Conservation (phyloP, 2,888 invertebrate species). For the Pilophorus perplexus region DNA sequence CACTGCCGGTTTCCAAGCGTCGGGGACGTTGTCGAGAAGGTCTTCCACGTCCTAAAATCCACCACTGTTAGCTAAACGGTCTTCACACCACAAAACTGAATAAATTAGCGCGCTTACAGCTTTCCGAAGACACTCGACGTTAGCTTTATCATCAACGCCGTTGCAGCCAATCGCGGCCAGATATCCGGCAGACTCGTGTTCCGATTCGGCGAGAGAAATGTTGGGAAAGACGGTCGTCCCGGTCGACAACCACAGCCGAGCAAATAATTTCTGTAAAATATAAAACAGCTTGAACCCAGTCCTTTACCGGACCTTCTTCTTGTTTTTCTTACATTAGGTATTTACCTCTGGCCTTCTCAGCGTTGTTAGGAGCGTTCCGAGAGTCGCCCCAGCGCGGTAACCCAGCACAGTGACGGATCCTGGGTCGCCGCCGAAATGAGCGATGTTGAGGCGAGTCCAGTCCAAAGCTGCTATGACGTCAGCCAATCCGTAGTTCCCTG, state of each 20-base stretch:
- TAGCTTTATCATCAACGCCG: slow-evolving; percentile 58
- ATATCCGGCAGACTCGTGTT: slow-evolving; percentile 57
- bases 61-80: background rate
- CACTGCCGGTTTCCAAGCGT: slow-evolving; percentile 65
- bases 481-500: slow-evolving; percentile 72
- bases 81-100: background rate
- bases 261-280: slow-evolving; percentile 70
- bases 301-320: too few species aligned
- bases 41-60: slow-evolving; percentile 52
- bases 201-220: slow-evolving; percentile 60
- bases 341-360: slow-evolving; percentile 46
- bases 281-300: too few species aligned
- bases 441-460: slow-evolving; percentile 80
- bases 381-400: slow-evolving; percentile 79
- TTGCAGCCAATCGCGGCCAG: slow-evolving; percentile 56
- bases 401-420: slow-evolving; percentile 77
- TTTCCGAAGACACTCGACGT: slow-evolving; percentile 59
- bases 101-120: slow-evolving; percentile 34
- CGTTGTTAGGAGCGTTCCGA: slow-evolving; percentile 68
- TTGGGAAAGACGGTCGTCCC: slow-evolving; percentile 72
- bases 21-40: slow-evolving; percentile 67
- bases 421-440: slow-evolving; percentile 79
- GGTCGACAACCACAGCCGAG: slow-evolving; percentile 76
- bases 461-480: slow-evolving; percentile 73
- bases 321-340: too few species aligned